Conservation (phyloP, 2,888 invertebrate species). For the Brachycybe producta region DNA sequence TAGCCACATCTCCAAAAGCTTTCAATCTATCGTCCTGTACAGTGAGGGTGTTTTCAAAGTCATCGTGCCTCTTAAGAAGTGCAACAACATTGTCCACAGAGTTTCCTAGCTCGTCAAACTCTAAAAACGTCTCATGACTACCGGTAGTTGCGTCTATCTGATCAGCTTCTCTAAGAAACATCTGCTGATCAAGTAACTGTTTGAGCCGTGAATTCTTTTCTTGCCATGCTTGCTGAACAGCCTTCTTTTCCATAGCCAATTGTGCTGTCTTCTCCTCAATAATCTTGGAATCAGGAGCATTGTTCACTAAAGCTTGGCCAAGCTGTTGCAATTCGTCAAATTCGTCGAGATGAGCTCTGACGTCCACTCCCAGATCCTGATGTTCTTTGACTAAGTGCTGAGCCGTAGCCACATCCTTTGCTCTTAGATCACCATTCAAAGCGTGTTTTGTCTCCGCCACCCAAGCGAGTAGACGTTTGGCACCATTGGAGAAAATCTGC, state of each 20-base stretch:
- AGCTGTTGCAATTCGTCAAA: slow-evolving; percentile 30
- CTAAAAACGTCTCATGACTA: slow-evolving; percentile 85
- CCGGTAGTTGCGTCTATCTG: slow-evolving; percentile 91
- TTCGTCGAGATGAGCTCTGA: slow-evolving; percentile 76
- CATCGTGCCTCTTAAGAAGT: slow-evolving; percentile 79
- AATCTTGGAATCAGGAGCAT: slow-evolving; percentile 58
- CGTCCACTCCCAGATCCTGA: slow-evolving; percentile 78
- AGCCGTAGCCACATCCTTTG: slow-evolving; percentile 82
- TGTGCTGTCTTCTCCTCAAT: slow-evolving; percentile 60
- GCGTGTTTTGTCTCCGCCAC: slow-evolving; percentile 63
- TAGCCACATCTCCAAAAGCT: slow-evolving; percentile 68
- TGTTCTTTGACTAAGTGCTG: slow-evolving; percentile 80
- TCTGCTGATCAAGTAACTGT: slow-evolving; percentile 76
- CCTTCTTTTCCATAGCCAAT: slow-evolving; percentile 58
- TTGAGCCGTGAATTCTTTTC: slow-evolving; percentile 73
- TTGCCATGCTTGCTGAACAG: slow-evolving; percentile 65
- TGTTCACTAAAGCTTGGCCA: slow-evolving; percentile 34
- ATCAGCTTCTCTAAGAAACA: slow-evolving; percentile 91
- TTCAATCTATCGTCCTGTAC: slow-evolving; percentile 87
- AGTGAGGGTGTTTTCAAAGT: slow-evolving; percentile 77
- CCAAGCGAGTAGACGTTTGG: slow-evolving; percentile 66
- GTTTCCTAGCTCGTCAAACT: slow-evolving; percentile 71
- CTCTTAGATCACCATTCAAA: slow-evolving; percentile 61
- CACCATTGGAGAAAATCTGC: slow-evolving; percentile 79
- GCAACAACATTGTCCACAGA: slow-evolving; percentile 86